phyloP scores from a whole-genome alignment of 2,888 invertebrate genomes.

The Stratiomys singularior region DNA sequence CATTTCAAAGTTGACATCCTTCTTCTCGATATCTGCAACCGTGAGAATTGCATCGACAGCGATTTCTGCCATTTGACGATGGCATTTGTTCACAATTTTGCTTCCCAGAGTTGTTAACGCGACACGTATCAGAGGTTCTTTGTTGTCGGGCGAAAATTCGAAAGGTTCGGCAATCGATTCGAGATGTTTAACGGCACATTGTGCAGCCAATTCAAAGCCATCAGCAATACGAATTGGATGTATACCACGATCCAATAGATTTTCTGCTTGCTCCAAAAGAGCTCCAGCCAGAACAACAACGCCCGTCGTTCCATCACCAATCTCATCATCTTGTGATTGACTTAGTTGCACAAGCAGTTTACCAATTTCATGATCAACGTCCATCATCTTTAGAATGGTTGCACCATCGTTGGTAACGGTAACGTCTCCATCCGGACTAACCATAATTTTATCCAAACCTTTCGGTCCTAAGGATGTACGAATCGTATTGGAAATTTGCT shows the following conservation, averaged over 20 bases:
- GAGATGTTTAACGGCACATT: conserved; percentile 84
- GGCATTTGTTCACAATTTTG: conserved; percentile 97
- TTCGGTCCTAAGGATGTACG: conserved; percentile 96
- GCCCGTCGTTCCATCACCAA: conserved; percentile 99
- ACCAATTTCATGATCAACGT: conserved; percentile 98
- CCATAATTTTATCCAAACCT: conserved; percentile 97
- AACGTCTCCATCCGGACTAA: conserved; percentile 95
- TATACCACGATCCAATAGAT: conserved; percentile 93
- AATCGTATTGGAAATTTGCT: conserved; percentile 88
- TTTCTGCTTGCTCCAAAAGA: conserved; percentile 93
- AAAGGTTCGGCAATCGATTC: conserved; percentile 90
- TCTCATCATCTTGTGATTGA: conserved; percentile 99
- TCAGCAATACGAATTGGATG: conserved; percentile 99
- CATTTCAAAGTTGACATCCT: conserved; percentile 98
- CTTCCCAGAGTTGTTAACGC: conserved; percentile 99
- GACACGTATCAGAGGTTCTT: conserved; percentile 90
- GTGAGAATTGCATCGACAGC: conserved; percentile 97
- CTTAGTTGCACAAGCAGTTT: conserved; percentile 98
- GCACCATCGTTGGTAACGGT: conserved; percentile 99
- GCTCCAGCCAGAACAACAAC: conserved; percentile 90
- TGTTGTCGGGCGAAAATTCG: conserved; percentile 83
- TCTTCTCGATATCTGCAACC: conserved; percentile 90
- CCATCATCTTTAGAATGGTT: conserved; percentile 99
- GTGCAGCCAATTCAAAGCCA: conserved; percentile 97
- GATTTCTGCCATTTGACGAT: conserved; percentile 97